Evolutionary conservation across 1,140 invertebrate genomes (phyloP).

Genomic region (Diorhabda elongata): DNA sequence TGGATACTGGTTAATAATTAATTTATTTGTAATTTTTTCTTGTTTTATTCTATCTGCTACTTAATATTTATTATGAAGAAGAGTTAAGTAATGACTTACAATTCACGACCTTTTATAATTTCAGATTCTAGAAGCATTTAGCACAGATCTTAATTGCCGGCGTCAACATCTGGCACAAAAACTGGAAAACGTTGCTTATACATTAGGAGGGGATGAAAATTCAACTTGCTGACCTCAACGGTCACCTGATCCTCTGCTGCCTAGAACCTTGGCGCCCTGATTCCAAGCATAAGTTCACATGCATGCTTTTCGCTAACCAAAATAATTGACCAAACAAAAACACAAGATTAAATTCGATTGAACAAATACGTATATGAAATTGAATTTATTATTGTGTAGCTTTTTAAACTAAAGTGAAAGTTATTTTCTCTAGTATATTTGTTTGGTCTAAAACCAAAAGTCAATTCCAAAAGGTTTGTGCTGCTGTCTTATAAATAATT

Average conservation of each 20-base stretch:
- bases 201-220: constrained; percentile 73
- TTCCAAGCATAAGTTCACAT: constrained; percentile 38
- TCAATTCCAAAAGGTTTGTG: constrained; percentile 18
- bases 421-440: background rate
- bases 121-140: constrained; percentile 76
- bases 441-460: constrained; percentile 4
- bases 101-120: constrained; percentile 21
- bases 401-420: no score
- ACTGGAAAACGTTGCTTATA: constrained; percentile 85
- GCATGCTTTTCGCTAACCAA: constrained; percentile 26
- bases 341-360: no score
- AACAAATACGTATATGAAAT: no score
- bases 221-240: constrained; percentile 53
- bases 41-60: no score
- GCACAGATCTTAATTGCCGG: constrained; percentile 74
- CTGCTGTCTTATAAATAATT: constrained; percentile 14
- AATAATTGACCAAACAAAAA: background rate
- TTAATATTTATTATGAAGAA: no score
- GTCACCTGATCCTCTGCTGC: constrained; percentile 52
- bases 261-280: constrained; percentile 42
- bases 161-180: constrained; percentile 85
- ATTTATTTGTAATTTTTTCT: no score
- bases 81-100: no score
- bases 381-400: no score
- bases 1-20: no score